A percentile compares a stretch with the other conserved stretches of the same genome.
phyloP scores from a whole-genome alignment of 2,113 vertebrate species.

The Cyanoramphus novaezelandiae region DNA sequence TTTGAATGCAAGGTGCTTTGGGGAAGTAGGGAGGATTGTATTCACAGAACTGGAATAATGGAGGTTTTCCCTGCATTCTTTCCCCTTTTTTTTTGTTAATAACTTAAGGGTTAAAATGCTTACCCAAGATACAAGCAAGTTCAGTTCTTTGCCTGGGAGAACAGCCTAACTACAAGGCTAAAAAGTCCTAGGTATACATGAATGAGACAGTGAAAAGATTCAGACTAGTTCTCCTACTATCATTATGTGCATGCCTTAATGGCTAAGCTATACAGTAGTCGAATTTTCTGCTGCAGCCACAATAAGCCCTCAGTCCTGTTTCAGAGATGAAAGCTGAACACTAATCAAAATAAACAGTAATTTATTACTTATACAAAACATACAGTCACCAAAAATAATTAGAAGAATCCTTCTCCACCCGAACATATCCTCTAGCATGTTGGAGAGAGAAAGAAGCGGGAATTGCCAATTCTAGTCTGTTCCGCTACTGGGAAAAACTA shows the following conservation, averaged over 20 bases:
- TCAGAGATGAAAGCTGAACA: neutral
- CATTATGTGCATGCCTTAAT: accelerated
- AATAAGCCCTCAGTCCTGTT: neutral
- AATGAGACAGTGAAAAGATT: neutral
- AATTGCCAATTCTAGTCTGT: neutral
- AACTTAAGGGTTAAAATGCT: neutral
- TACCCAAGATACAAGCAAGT: neutral
- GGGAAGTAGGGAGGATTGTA: neutral
- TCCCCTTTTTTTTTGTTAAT: neutral
- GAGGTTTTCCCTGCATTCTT: neutral
- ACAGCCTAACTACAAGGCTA: neutral
- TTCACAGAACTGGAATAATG: neutral
- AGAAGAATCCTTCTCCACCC: neutral
- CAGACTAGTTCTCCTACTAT: neutral
- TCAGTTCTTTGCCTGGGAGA: neutral
- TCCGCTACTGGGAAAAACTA: neutral
- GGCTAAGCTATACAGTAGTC: neutral
- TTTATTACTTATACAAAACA: neutral
- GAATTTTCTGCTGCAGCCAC: neutral
- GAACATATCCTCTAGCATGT: neutral
- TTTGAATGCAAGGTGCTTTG: neutral
- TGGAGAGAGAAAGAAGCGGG: neutral
- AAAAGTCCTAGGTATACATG: neutral
- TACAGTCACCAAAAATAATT: neutral
- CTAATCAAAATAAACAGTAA: neutral